Conservation (phyloP, 2,797 vertebrate species). For the Dromococcyx pavoninus region DNA sequence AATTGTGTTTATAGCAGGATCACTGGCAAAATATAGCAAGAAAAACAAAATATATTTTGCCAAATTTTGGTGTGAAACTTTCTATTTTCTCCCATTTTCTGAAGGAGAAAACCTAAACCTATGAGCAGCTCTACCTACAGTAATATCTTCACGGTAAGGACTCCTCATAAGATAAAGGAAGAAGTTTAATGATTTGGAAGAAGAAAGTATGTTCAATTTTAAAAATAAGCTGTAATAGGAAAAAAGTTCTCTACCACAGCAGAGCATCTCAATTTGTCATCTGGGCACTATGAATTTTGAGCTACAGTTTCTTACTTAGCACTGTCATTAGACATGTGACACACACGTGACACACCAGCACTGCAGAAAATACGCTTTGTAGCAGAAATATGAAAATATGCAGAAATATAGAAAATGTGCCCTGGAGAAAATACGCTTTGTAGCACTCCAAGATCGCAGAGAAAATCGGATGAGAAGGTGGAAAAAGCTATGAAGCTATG, state of each 20-base stretch:
- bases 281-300: not conserved
- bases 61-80: not conserved
- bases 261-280: not conserved
- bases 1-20: not conserved
- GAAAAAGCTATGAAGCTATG: not conserved
- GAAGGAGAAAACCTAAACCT: not conserved
- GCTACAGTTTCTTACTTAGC: not conserved
- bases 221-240: not conserved
- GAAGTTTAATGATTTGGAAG: not conserved
- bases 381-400: no score
- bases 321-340: not conserved
- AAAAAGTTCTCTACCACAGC: not conserved
- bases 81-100: not conserved
- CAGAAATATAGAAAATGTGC: no score
- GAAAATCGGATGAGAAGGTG: not conserved
- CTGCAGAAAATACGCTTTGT: not conserved
- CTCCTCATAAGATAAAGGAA: not conserved
- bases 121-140: not conserved
- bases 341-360: not conserved
- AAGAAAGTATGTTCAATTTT: not conserved
- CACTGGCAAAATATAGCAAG: not conserved
- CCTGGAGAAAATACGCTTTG: not conserved
- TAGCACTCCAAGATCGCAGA: not conserved
- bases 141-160: not conserved
- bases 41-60: not conserved